phyloP scores from a whole-genome alignment of 2,888 invertebrate genomes.

The Margaritifera margaritifera region DNA sequence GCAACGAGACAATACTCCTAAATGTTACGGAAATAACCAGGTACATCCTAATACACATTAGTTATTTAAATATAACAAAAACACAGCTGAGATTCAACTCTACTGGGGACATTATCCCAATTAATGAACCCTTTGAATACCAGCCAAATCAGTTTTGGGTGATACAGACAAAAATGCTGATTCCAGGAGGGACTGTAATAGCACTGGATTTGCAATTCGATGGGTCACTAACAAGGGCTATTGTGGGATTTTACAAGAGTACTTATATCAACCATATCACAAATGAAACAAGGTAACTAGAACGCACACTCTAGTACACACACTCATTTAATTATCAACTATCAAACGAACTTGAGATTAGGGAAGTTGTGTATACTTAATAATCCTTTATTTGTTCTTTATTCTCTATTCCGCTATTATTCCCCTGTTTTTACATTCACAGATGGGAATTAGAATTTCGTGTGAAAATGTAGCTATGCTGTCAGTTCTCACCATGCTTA shows the following conservation, averaged over 20 bases:
- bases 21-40: slow-evolving; percentile 62
- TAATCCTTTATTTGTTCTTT: too few species aligned
- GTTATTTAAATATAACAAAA: slow-evolving; percentile 76
- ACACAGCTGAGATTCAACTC: slow-evolving; percentile 64
- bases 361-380: too few species aligned
- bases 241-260: slow-evolving; percentile 83
- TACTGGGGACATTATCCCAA: slow-evolving; percentile 26
- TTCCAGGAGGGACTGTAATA: slow-evolving; percentile 48
- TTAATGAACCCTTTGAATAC: slow-evolving; percentile 66
- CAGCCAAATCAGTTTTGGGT: slow-evolving; percentile 73
- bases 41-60: slow-evolving; percentile 77
- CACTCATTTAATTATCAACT: too few species aligned
- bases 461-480: too few species aligned
- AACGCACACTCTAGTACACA: too few species aligned
- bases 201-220: slow-evolving; percentile 78
- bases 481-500: too few species aligned
- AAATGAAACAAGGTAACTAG: slow-evolving; percentile 51
- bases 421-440: too few species aligned
- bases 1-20: slow-evolving; percentile 65
- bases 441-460: too few species aligned
- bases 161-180: slow-evolving; percentile 52
- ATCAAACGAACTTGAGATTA: too few species aligned
- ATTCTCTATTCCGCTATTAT: too few species aligned
- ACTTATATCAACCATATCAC: slow-evolving; percentile 74
- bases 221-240: slow-evolving; percentile 79